Conservation (phyloP, 2,797 vertebrate genomes). For the Monodelphis domestica region DNA sequence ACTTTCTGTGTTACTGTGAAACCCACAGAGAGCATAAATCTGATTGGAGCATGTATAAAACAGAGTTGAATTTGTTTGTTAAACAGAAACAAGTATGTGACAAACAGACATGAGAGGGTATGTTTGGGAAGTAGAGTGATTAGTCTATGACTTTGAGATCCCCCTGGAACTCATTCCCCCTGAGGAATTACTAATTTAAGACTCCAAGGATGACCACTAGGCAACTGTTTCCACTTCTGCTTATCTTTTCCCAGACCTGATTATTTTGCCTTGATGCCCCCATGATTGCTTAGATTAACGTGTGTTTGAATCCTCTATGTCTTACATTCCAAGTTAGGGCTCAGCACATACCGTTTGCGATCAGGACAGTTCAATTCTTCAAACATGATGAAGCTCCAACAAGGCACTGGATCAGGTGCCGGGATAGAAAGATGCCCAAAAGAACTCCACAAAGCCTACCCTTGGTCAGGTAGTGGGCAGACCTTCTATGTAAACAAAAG, state of each 20-base stretch:
- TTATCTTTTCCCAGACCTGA: not conserved
- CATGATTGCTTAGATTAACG: not conserved
- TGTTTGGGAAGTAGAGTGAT: not conserved
- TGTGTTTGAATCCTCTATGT: not conserved
- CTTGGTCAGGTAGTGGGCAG: not conserved
- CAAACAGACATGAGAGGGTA: not conserved
- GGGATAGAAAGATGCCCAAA: not conserved
- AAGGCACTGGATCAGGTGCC: not conserved
- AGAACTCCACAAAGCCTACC: not conserved
- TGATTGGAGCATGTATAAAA: not conserved
- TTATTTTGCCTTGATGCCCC: not conserved
- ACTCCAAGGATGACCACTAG: not conserved
- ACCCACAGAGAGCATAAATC: not conserved
- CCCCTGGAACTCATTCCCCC: not conserved
- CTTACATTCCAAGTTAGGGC: not conserved
- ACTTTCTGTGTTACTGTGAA: not conserved
- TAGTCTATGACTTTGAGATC: not conserved
- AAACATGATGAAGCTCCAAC: not conserved
- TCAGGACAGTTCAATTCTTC: not conserved
- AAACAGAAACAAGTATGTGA: not conserved
- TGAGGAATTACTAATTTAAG: not conserved
- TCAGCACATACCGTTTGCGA: not conserved
- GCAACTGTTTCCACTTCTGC: not conserved
- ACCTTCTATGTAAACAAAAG: not conserved
- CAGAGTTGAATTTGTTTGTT: not conserved